Evolutionary conservation across 2,888 invertebrate species (phyloP).

Genomic region (Watsonalla cultraria): DNA sequence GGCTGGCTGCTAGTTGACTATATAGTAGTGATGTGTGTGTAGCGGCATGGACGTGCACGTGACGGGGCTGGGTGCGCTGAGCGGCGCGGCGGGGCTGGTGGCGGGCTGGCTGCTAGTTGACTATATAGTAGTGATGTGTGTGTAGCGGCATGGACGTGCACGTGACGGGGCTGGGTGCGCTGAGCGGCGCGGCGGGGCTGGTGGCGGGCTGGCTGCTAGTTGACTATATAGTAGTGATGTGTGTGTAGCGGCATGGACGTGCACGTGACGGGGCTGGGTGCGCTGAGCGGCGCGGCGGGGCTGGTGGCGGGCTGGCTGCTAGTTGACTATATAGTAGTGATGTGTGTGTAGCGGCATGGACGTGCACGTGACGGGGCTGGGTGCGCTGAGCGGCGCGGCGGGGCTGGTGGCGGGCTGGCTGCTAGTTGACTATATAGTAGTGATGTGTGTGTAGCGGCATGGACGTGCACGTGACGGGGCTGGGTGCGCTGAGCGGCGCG

Average conservation of each 20-base stretch:
- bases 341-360: slow-evolving; percentile 50
- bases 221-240: slow-evolving; percentile 12
- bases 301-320: slow-evolving; percentile 33
- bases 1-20: slow-evolving; percentile 32
- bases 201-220: slow-evolving; percentile 32
- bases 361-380: slow-evolving; percentile 36
- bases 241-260: slow-evolving; percentile 45
- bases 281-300: slow-evolving; percentile 43
- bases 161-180: slow-evolving; percentile 50
- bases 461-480: slow-evolving; percentile 24
- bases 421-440: slow-evolving; percentile 3
- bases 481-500: slow-evolving; percentile 58
- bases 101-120: no score
- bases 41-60: slow-evolving; percentile 69
- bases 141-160: slow-evolving; percentile 39
- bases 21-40: slow-evolving; percentile 1
- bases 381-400: slow-evolving; percentile 50
- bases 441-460: slow-evolving; percentile 49
- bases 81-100: slow-evolving; percentile 26
- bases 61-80: slow-evolving; percentile 64
- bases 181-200: slow-evolving; percentile 38
- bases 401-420: slow-evolving; percentile 32
- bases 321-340: no score
- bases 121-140: slow-evolving; percentile 23
- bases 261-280: slow-evolving; percentile 44